These are phyloP conservation scores for Chrysolina americana DNA, from an alignment of 2,888 invertebrate genomes.

Conservation along the genomic window DNA sequence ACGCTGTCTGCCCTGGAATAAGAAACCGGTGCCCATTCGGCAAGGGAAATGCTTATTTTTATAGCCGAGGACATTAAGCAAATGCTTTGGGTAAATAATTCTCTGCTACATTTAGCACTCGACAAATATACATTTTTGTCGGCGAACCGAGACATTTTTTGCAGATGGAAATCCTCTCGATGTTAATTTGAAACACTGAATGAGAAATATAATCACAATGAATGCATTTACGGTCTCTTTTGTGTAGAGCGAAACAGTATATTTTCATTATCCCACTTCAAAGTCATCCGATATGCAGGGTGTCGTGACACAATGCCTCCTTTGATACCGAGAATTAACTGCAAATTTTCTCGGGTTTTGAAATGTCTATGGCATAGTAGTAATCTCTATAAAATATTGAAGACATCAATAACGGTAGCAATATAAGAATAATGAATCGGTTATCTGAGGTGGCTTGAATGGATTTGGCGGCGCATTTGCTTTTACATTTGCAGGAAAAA, in stretches of 20 bases:
- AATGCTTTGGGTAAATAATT: conserved; percentile 48
- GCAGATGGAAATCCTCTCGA: conserved; percentile 25
- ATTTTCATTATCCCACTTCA: conserved; percentile 1
- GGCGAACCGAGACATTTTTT: conserved; percentile 30
- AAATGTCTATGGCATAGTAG: background rate
- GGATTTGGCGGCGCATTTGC: no score
- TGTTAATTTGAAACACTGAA: conserved; percentile 28
- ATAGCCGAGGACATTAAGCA: conserved; percentile 49
- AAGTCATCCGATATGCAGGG: background rate
- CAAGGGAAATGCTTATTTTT: conserved; percentile 47
- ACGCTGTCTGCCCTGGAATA: conserved; percentile 49
- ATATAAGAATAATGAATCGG: no score
- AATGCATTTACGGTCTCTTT: conserved; percentile 10
- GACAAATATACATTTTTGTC: conserved; percentile 46
- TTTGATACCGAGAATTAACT: background rate
- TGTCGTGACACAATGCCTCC: background rate
- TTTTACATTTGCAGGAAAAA: no score
- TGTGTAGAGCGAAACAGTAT: conserved; percentile 3
- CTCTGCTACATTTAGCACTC: conserved; percentile 46
- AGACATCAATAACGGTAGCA: no score
- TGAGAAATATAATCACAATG: conserved; percentile 18
- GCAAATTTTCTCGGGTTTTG: background rate
- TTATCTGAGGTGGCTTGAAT: no score
- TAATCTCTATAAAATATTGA: no score
- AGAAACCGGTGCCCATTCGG: conserved; percentile 46